phyloP scores from a whole-genome alignment of 2,797 vertebrate genomes.

The Serranus cabrilla region DNA sequence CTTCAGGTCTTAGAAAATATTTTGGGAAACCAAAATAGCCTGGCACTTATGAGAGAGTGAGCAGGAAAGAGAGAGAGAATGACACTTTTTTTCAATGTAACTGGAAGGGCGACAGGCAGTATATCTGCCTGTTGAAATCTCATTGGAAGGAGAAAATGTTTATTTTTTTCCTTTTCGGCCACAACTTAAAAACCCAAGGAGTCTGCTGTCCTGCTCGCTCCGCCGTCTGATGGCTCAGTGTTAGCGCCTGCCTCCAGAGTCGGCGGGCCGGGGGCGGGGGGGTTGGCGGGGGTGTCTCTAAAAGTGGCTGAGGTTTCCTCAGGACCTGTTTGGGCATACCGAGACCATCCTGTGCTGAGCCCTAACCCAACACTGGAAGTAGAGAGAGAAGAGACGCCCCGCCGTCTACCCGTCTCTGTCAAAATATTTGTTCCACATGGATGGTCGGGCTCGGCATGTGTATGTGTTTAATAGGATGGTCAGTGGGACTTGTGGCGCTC shows the following conservation, averaged over 20 bases:
- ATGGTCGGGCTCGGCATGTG: conserved; percentile 37
- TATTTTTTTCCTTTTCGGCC: conserved; percentile 74
- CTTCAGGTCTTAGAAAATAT: conserved; percentile 85
- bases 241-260: conserved; percentile 67
- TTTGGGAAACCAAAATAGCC: conserved; percentile 86
- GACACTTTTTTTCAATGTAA: conserved; percentile 71
- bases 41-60: conserved; percentile 71
- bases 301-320: conserved; percentile 83
- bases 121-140: conserved; percentile 79
- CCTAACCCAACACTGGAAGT: conserved; percentile 55
- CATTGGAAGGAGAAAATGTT: conserved; percentile 78
- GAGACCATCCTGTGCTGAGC: conserved; percentile 66
- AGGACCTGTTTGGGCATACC: conserved; percentile 70
- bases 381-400: conserved; percentile 76
- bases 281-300: conserved; percentile 61
- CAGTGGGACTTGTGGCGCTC: conserved; percentile 71
- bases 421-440: conserved; percentile 82
- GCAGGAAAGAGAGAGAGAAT: conserved; percentile 52
- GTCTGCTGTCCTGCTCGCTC: conserved; percentile 71
- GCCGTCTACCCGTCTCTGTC: conserved; percentile 78
- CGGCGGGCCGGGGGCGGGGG: conserved; percentile 31
- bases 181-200: conserved; percentile 80
- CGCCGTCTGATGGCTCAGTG: conserved; percentile 72
- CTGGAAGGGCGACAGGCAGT: conserved; percentile 66
- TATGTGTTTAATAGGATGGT: conserved; percentile 61